These are phyloP conservation scores for Heterodera schachtii DNA, from an alignment of 1,140 invertebrate genomes.

Conservation along the genomic window DNA sequence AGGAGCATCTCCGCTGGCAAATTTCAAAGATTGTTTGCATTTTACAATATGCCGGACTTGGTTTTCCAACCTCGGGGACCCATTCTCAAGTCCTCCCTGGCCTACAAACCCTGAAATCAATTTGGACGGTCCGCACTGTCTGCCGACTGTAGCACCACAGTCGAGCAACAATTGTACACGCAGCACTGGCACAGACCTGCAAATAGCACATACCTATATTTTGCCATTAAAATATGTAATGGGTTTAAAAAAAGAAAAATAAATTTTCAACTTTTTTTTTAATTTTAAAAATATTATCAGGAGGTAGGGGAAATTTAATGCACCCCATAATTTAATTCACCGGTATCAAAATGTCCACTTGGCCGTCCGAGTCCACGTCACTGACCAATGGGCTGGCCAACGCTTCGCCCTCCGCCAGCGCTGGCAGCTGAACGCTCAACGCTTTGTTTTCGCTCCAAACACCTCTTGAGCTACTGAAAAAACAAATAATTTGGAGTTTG, in stretches of 20 bases:
- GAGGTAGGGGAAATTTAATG: too few relatives aligned
- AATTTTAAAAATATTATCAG: too few relatives aligned
- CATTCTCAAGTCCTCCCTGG: too few relatives aligned
- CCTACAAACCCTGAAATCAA: background rate
- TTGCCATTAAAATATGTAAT: too few relatives aligned
- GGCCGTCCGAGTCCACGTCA: slow-evolving; percentile 57
- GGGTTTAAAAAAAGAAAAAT: too few relatives aligned
- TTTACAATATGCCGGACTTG: too few relatives aligned
- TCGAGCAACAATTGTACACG: slow-evolving; percentile 28
- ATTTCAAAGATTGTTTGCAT: too few relatives aligned
- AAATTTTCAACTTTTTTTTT: too few relatives aligned
- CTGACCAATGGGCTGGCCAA: slow-evolving; percentile 53
- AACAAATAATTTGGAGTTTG: too few relatives aligned
- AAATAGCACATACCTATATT: too few relatives aligned
- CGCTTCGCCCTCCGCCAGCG: slow-evolving; percentile 35
- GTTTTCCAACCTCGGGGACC: too few relatives aligned
- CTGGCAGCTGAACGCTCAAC: slow-evolving; percentile 36
- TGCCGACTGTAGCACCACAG: slow-evolving; percentile 22
- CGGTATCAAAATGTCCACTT: slow-evolving; percentile 56
- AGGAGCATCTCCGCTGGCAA: too few relatives aligned
- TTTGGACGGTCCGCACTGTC: background rate
- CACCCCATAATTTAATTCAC: slow-evolving; percentile 25
- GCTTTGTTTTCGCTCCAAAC: slow-evolving; percentile 35
- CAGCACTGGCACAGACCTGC: slow-evolving; percentile 38
- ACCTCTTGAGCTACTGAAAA: slow-evolving; percentile 8